phyloP scores from a whole-genome alignment of 2,888 invertebrate genomes.

The Sympetrum striolatum region DNA sequence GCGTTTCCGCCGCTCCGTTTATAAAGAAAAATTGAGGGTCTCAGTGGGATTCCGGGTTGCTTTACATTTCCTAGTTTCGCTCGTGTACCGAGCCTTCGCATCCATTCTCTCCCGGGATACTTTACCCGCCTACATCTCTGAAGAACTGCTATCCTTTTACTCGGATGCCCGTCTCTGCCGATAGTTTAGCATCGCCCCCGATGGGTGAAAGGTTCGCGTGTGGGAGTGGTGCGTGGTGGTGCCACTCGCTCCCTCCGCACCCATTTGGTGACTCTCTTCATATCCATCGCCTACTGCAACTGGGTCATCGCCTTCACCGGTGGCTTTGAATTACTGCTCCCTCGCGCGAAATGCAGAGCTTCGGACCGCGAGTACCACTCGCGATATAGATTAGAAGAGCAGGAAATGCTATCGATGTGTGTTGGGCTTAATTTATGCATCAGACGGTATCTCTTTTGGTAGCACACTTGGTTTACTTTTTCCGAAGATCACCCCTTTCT shows the following conservation, averaged over 20 bases:
- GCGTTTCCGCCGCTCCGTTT: neutral
- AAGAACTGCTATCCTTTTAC: neutral
- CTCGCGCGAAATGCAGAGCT: neutral
- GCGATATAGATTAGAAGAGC: neutral
- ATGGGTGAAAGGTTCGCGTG: slow-evolving; percentile 12
- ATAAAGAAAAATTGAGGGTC: neutral
- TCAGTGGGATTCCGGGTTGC: neutral
- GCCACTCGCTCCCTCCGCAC: neutral
- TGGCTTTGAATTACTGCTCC: slow-evolving; percentile 9
- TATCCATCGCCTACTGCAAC: neutral
- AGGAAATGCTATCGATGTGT: neutral
- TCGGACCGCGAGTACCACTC: neutral
- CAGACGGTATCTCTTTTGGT: neutral
- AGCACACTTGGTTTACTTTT: neutral
- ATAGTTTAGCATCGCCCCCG: slow-evolving; percentile 1
- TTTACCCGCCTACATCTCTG: neutral
- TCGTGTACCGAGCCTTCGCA: neutral
- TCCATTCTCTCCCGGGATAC: neutral
- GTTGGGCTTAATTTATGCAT: neutral
- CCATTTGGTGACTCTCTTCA: neutral
- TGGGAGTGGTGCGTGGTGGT: neutral
- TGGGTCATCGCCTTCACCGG: slow-evolving; percentile 32
- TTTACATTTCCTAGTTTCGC: neutral
- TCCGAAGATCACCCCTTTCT: neutral
- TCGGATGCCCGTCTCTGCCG: neutral